Evolutionary conservation across 1,140 invertebrate species (phyloP).

Genomic region (Catajapyx aquilonaris): DNA sequence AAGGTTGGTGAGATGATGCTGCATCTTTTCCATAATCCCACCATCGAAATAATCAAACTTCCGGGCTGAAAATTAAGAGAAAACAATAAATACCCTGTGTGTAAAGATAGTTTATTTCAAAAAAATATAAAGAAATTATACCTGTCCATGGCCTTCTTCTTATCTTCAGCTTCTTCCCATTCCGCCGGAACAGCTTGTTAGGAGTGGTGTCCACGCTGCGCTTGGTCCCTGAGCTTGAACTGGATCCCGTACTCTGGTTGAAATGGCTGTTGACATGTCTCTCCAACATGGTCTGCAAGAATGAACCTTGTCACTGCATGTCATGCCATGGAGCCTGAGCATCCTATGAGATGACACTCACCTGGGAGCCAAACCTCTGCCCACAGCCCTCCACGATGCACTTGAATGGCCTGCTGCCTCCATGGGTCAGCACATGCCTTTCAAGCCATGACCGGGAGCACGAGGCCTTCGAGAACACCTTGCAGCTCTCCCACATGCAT

Average conservation of each 20-base stretch:
- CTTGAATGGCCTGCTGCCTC: slow-evolving; percentile 81
- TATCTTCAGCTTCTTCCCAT: slow-evolving; percentile 63
- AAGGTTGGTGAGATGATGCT: slow-evolving; percentile 37
- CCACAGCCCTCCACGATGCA: slow-evolving; percentile 89
- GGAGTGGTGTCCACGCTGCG: slow-evolving; percentile 34
- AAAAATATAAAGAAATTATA: too few relatives aligned
- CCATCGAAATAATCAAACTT: slow-evolving; percentile 75
- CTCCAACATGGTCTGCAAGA: slow-evolving; percentile 53
- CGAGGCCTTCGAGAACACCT: slow-evolving; percentile 78
- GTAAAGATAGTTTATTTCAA: too few relatives aligned
- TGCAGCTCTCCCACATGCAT: slow-evolving; percentile 81
- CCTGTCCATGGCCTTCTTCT: slow-evolving; percentile 63
- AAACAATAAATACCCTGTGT: too few relatives aligned
- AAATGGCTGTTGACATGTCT: slow-evolving; percentile 89
- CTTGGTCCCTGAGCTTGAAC: slow-evolving; percentile 19
- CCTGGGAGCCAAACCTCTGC: slow-evolving; percentile 74
- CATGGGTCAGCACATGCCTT: slow-evolving; percentile 73
- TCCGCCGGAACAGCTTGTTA: slow-evolving; percentile 56
- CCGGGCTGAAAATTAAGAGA: slow-evolving; percentile 33
- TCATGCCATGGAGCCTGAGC: too few relatives aligned
- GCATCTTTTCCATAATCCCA: slow-evolving; percentile 66
- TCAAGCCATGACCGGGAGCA: slow-evolving; percentile 83
- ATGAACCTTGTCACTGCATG: too few relatives aligned
- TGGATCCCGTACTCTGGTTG: slow-evolving; percentile 36
- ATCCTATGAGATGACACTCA: too few relatives aligned